These are phyloP conservation scores for Holothuria leucospilota DNA, from an alignment of 53 echinoderm and acorn worm species.

Conservation along the genomic window DNA sequence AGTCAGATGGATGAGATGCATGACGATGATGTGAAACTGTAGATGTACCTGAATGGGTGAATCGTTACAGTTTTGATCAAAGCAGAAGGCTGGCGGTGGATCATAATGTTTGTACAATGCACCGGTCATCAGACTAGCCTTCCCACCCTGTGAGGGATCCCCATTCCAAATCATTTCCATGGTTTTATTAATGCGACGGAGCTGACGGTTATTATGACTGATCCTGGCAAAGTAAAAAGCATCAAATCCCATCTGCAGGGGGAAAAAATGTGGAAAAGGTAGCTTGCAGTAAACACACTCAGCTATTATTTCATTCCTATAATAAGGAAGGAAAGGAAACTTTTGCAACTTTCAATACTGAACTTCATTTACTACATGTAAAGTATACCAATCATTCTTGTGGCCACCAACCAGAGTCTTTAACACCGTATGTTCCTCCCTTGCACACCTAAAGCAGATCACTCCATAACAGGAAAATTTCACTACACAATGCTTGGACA, in stretches of 20 bases:
- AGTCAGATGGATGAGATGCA: no score
- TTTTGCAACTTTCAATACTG: no score
- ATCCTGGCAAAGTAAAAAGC: conserved; percentile 94
- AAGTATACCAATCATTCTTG: no score
- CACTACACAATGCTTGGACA: no score
- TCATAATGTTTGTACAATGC: conserved; percentile 79
- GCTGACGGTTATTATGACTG: conserved; percentile 70
- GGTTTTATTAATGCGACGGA: conserved; percentile 58
- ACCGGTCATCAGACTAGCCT: conserved; percentile 84
- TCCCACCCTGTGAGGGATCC: conserved; percentile 69
- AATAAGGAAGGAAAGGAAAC: no score
- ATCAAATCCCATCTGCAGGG: conserved; percentile 95
- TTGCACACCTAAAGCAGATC: no score
- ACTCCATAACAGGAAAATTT: no score
- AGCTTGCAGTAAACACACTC: not conserved
- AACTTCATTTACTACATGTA: no score
- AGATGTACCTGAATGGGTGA: conserved; percentile 87
- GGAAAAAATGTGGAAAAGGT: conserved; percentile 11
- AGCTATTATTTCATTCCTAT: no score
- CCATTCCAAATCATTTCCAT: conserved; percentile 95
- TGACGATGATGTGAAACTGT: not conserved
- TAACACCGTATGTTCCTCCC: no score
- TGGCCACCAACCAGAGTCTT: no score
- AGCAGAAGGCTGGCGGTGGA: conserved; percentile 89
- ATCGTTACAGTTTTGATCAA: conserved; percentile 74